These are phyloP conservation scores for Chrysochloris asiatica DNA, from an alignment of 2,113 vertebrate species.

Conservation along the genomic window DNA sequence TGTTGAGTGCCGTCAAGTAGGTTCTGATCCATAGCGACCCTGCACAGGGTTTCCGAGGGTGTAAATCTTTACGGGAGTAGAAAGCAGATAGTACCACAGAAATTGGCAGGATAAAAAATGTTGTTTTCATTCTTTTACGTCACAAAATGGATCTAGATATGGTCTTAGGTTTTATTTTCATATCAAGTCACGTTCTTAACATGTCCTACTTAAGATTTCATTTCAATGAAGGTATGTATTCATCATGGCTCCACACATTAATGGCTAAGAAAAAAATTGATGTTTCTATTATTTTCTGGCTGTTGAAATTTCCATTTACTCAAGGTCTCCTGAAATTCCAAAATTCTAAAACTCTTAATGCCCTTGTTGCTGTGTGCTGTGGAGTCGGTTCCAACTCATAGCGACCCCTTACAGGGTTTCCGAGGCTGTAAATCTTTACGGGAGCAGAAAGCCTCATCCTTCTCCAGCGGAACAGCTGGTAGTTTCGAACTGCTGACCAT, in stretches of 20 bases:
- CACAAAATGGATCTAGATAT: background rate
- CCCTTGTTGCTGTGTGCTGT: background rate
- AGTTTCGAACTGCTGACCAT: too few species aligned
- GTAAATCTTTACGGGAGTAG: too few species aligned
- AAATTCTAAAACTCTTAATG: constrained; percentile 28
- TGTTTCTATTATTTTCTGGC: background rate
- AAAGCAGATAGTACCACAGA: constrained; percentile 9
- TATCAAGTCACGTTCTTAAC: background rate
- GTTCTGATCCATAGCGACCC: too few species aligned
- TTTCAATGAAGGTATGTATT: constrained; percentile 11
- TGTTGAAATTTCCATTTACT: background rate
- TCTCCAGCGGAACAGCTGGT: too few species aligned
- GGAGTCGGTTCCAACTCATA: too few species aligned
- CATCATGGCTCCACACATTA: background rate
- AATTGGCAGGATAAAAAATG: background rate
- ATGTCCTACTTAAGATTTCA: background rate
- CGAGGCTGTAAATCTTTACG: too few species aligned
- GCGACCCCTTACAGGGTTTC: too few species aligned
- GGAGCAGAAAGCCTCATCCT: too few species aligned
- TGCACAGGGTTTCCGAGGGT: too few species aligned
- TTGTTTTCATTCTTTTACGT: background rate
- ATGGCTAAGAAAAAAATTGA: background rate
- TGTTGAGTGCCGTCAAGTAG: too few species aligned
- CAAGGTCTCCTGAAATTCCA: background rate
- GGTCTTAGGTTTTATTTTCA: background rate